phyloP scores from a whole-genome alignment of 92 coral and sea anemone genomes.

The Phymanthus crucifer region DNA sequence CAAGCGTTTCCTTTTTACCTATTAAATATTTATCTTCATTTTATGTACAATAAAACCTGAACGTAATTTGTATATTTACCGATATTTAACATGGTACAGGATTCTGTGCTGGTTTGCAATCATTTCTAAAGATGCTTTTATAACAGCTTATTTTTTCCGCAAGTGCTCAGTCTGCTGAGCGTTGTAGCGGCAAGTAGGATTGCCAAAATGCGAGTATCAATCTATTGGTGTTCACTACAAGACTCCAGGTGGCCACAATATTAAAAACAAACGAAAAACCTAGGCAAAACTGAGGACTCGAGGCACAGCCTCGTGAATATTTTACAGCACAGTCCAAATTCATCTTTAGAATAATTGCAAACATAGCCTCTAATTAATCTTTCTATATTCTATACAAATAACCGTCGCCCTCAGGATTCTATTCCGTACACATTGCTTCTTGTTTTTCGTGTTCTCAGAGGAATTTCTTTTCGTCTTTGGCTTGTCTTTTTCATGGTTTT shows the following conservation, averaged over 20 bases:
- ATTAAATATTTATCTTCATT: slow-evolving; percentile 6
- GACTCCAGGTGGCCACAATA: too few relatives aligned
- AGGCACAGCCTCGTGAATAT: not conserved
- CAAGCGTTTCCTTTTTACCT: not conserved
- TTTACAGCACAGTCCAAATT: not conserved
- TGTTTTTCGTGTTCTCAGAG: slow-evolving; percentile 34
- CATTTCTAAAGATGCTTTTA: not conserved
- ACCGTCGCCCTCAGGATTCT: not conserved
- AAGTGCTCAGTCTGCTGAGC: too few relatives aligned
- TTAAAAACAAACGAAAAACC: too few relatives aligned
- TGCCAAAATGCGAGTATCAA: too few relatives aligned
- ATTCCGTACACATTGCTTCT: too few relatives aligned
- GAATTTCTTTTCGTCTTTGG: slow-evolving; percentile 39
- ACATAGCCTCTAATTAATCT: not conserved
- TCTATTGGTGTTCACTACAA: too few relatives aligned
- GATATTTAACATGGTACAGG: not conserved
- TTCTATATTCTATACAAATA: not conserved
- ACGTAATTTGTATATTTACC: not conserved
- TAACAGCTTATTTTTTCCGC: not conserved
- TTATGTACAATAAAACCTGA: slow-evolving; percentile 7
- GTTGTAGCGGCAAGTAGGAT: not conserved
- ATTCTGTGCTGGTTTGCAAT: not conserved
- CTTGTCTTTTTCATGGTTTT: too few relatives aligned
- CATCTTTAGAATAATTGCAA: not conserved
- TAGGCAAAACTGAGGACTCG: too few relatives aligned